These are phyloP conservation scores for Eupeodes luniger DNA, from an alignment of 2,888 invertebrate species.

Conservation along the genomic window DNA sequence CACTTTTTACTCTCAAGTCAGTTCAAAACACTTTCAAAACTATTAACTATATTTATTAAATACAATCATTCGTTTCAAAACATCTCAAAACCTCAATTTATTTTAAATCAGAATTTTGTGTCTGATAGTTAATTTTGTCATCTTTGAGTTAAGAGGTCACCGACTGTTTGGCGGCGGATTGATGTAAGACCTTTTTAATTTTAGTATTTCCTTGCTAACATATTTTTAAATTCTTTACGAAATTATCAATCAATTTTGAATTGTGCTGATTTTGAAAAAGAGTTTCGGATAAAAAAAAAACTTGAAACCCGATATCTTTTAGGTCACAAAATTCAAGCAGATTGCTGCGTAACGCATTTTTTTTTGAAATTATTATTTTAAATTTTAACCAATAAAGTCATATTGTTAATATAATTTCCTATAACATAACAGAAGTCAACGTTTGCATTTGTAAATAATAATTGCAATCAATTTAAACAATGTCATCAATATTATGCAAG, in stretches of 20 bases:
- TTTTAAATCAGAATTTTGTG: too few species aligned
- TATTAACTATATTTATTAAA: too few species aligned
- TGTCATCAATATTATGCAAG: constrained; percentile 58
- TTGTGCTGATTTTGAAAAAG: constrained; percentile 1
- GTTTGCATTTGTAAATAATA: constrained; percentile 35
- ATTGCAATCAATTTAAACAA: constrained; percentile 32
- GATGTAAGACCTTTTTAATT: too few species aligned
- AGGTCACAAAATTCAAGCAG: constrained; percentile 50
- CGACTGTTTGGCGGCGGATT: too few species aligned
- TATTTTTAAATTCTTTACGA: neutral
- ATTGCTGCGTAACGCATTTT: constrained; percentile 71
- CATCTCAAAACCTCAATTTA: too few species aligned
- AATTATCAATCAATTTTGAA: constrained; percentile 10
- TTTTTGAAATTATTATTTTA: neutral
- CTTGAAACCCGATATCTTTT: constrained; percentile 42
- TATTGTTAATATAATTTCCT: neutral
- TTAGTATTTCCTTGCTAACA: too few species aligned
- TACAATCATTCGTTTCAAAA: too few species aligned
- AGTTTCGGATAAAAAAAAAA: neutral
- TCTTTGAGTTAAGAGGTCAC: too few species aligned
- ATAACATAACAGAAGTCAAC: constrained; percentile 31
- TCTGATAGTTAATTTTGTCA: too few species aligned
- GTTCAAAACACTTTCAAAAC: too few species aligned
- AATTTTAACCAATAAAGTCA: constrained; percentile 20
- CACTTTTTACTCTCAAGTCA: too few species aligned